Conservation (phyloP, 2,113 vertebrate species). For the Ochotona curzoniae region DNA sequence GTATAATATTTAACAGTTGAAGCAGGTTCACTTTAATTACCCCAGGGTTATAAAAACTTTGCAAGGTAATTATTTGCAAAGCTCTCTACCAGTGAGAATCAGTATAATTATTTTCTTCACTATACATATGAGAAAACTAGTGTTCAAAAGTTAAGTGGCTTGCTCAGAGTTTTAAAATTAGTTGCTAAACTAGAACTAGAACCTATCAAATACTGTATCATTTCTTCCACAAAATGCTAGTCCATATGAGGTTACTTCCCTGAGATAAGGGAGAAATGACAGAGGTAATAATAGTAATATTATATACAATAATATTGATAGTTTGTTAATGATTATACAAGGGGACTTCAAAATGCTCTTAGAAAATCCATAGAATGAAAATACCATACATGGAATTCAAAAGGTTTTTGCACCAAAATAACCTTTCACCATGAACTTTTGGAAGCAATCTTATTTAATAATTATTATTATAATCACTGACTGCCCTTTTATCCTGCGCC, state of each 20-base stretch:
- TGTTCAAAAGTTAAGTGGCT: neutral
- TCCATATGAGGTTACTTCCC: neutral
- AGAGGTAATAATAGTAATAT: neutral
- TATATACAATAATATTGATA: neutral
- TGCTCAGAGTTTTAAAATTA: neutral
- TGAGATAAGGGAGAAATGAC: neutral
- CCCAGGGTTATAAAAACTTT: neutral
- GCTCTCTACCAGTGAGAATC: neutral
- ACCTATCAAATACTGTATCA: neutral
- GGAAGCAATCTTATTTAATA: too few relatives aligned
- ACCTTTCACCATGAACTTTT: too few relatives aligned
- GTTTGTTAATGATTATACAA: neutral
- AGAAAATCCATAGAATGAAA: too few relatives aligned
- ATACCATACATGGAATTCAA: too few relatives aligned
- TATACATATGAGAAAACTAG: slow-evolving; percentile 29
- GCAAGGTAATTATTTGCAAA: neutral
- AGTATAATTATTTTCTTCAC: neutral
- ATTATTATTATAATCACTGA: neutral
- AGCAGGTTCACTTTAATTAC: neutral
- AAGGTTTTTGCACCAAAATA: too few relatives aligned
- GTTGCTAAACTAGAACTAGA: neutral
- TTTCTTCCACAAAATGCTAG: slow-evolving; percentile 34
- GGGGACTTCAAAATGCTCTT: too few relatives aligned
- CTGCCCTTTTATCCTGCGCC: neutral
- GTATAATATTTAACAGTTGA: slow-evolving; percentile 15